Base-by-base conservation (phyloP, 2,113 vertebrate genomes). In the Illadopsis cleaveri region DNA sequence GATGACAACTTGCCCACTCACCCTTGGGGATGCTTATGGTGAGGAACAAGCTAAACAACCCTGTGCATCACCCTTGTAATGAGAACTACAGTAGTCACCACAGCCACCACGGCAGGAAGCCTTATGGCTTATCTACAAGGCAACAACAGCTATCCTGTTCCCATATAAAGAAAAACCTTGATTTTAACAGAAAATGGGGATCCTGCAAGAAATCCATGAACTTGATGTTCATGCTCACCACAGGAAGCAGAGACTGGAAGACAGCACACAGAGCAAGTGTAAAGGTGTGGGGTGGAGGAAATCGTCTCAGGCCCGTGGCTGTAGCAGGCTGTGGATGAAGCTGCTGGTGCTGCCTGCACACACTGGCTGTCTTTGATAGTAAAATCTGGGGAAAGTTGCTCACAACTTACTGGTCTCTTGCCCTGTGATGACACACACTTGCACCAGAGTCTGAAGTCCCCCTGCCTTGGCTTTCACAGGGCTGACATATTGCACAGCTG, bases 401-500 rank as follows among this genome's bases (percentile, higher is more conserved):
- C 25, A 6, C 15, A 83, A 25, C 23, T 70, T 79, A 42, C 62
- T 75, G 33, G 30, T 47, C 50, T 53, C 58, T 18, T 82, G 60
- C 40, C 47, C 47, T 58, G 0, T 2, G 1, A 65, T 13, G 15
- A 80, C 1, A 1, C 13, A 38, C 0, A 5, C 7, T 42, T 35
- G 15, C 12, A 64, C 5, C 58, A 61, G 11, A 27, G 22, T 9
- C 51, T 58, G 73, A 84, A 54, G 51, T 9, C 5, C 11, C 7
- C 9, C 4, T 44, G 45, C 10, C 53, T 62, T 64, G 38, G 30
- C 20, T 79, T 85, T 62, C 65, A 68, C 9, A 47, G 20, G 21
- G 35, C 11, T 93, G 68, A 69, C 25, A 27, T 30, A 28, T 56
- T 70, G 33, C 84, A 15, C 10, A 50, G 40, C 37, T 24, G 23